A percentile compares a stretch with the other conserved stretches of the same genome.
These are phyloP conservation scores for Nematolebias whitei DNA, from an alignment of 2,113 vertebrate genomes.

Conservation along the genomic window DNA sequence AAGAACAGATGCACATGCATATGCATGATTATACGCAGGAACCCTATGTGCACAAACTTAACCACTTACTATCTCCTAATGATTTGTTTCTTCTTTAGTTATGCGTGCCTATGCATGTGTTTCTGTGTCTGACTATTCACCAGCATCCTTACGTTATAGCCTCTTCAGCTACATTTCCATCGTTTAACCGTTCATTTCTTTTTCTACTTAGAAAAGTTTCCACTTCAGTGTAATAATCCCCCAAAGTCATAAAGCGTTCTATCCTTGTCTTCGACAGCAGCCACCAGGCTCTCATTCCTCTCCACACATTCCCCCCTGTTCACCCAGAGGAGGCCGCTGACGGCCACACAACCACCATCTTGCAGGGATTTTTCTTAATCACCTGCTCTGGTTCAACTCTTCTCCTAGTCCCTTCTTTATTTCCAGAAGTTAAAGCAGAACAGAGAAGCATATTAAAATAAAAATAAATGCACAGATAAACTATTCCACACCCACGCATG, in stretches of 20 bases:
- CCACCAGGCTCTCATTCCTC: slow-evolving; percentile 61
- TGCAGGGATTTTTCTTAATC: slow-evolving; percentile 76
- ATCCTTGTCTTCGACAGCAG: slow-evolving; percentile 70
- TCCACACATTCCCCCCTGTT: slow-evolving; percentile 59
- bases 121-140: slow-evolving; percentile 1
- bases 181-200: slow-evolving; percentile 58
- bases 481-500: background rate
- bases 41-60: background rate
- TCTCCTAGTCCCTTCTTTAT: slow-evolving; percentile 70
- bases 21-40: background rate
- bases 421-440: slow-evolving; percentile 61
- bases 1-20: background rate
- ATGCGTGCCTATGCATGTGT: background rate
- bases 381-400: slow-evolving; percentile 66
- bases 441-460: slow-evolving; percentile 36
- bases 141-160: slow-evolving; percentile 14
- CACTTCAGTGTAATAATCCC: slow-evolving; percentile 71
- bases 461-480: slow-evolving; percentile 21
- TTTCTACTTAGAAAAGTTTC: slow-evolving; percentile 71
- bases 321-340: slow-evolving; percentile 84
- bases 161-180: slow-evolving; percentile 27
- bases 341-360: slow-evolving; percentile 79
- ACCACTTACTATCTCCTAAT: background rate
- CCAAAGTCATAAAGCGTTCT: slow-evolving; percentile 67
- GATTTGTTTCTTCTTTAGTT: slow-evolving; percentile 8